Evolutionary conservation across 2,888 invertebrate genomes (phyloP), one percentile per base, ranked within the genome.

Genomic region (Boloria euphrosyne): DNA sequence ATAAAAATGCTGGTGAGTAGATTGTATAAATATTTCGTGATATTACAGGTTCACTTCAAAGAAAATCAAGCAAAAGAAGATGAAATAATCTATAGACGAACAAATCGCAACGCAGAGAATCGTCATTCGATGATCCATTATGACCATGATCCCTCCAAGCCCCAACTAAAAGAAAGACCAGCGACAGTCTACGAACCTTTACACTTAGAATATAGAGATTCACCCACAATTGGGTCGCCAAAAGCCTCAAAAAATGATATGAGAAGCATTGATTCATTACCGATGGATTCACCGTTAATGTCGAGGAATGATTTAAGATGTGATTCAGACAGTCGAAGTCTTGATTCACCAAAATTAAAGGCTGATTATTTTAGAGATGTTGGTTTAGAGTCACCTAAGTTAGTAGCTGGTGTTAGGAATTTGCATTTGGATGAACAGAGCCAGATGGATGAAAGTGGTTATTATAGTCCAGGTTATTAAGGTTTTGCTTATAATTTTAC

Each of bases 51-150:
- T 6, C 92, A 92, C 71, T 92, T 92, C 74, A 85, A 91, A 83
- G 91, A 91, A 68, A 79, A 75, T 46, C 82, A 88, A 71, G 75
- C 75, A 14, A 82, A 83, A 6, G 86, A 89, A 71, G 83, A 83
- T 5, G 86, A 89, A 71, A 89, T 92, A 0, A 78, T 91, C n/a
- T 86, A 84, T 70, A 86, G 92, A 5, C 85, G 90, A 13, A 78
- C 86, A 2, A 88, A 85, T 68, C 84, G 91, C 14, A 89, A 90
- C 75, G 57, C 81, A 0, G 92, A 90, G 63, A 90, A 92, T 76
- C 86, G 92, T 0, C 92, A 92, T 74, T 92, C 92, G n/a, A 92
- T 92, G 92, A 92, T 92, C 69, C 92, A 92, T 47, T 92, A 90
- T 74, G 92, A 92, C 75, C 91, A 92, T 67, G 90, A 91, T 52